Evolutionary conservation across 2,113 vertebrate genomes (phyloP), one percentile per base, ranked within the genome.

Genomic region (Salvelinus fontinalis): DNA sequence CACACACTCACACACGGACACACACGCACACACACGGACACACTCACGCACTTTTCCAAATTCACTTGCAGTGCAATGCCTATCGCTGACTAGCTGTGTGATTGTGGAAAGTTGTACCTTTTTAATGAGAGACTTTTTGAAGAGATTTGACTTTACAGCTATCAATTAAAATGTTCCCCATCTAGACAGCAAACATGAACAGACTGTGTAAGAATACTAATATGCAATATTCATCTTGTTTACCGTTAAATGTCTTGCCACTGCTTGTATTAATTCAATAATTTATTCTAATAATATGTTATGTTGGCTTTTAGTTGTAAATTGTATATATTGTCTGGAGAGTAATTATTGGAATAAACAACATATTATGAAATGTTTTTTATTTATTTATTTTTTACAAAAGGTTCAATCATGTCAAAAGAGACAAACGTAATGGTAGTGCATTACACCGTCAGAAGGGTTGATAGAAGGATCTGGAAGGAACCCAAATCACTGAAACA

Each of bases 121-220:
- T 83, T 83, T 83, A 75, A 9, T 39, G 83, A 75, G 72, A 81
- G 73, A 65, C 18, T 75, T 18, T 34, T 26, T 20, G 51, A 57
- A 44, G 44, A 67, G 12, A 74, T 72, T 54, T 74, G 11, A 73
- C 24, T 70, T 85, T 82, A 80, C 49, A 81, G 71, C 75, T 82
- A 81, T 75, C 57, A 78, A 84, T 88, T 83, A 57, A 78, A 77
- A 76, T 76, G 64, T 84, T 24, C 2, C 5, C 51, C 71, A 75
- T 76, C 83, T 75, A 34, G 72, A 74, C 76, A 67, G 54, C 79
- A 31, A 75, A 72, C 76, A 77, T 71, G 51, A 54, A 81, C 75
- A 6, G 66, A 51, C 82, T 75, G 57, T 88, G 79, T 79, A 44
- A 44, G 22, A 86, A 85, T 91, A 88, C 83, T 89, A 89, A 88